Evolutionary conservation across 2,113 vertebrate genomes (phyloP).

Genomic region (Hepsetus odoe): DNA sequence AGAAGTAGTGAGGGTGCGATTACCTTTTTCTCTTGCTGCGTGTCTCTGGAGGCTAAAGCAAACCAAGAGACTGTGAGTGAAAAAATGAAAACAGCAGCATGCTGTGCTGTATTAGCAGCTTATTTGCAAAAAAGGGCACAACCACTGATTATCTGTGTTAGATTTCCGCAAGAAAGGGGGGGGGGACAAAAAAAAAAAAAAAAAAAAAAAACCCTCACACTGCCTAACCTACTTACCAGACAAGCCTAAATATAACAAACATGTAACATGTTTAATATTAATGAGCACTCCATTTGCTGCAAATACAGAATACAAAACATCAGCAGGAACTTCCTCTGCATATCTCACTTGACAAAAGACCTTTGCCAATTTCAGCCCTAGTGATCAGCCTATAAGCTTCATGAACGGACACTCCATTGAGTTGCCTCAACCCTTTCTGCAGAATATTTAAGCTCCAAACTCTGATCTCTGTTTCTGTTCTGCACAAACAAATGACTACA

Average conservation of each 20-base stretch:
- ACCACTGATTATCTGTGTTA: constrained; percentile 22
- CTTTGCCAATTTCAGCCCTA: background rate
- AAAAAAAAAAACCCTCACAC: background rate
- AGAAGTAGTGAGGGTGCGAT: background rate
- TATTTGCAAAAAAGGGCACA: constrained; percentile 25
- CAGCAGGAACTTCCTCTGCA: background rate
- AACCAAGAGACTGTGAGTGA: background rate
- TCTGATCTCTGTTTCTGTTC: too few species aligned
- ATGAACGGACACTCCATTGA: background rate
- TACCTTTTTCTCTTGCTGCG: background rate
- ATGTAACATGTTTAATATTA: background rate
- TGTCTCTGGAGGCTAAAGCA: background rate
- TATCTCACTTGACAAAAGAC: background rate
- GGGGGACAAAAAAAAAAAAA: too few species aligned
- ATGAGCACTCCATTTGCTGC: background rate
- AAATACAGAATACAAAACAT: background rate
- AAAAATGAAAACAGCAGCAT: constrained; percentile 27
- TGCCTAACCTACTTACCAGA: background rate
- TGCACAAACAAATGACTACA: too few species aligned
- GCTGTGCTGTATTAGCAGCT: constrained; percentile 30
- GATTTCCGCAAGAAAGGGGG: background rate
- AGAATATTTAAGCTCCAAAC: too few species aligned
- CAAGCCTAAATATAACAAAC: background rate
- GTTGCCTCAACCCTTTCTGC: background rate
- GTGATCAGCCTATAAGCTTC: background rate